A percentile compares a stretch with the other conserved stretches of the same genome.
These are phyloP conservation scores for Thera britannica DNA, from an alignment of 2,888 invertebrate species.

Conservation along the genomic window DNA sequence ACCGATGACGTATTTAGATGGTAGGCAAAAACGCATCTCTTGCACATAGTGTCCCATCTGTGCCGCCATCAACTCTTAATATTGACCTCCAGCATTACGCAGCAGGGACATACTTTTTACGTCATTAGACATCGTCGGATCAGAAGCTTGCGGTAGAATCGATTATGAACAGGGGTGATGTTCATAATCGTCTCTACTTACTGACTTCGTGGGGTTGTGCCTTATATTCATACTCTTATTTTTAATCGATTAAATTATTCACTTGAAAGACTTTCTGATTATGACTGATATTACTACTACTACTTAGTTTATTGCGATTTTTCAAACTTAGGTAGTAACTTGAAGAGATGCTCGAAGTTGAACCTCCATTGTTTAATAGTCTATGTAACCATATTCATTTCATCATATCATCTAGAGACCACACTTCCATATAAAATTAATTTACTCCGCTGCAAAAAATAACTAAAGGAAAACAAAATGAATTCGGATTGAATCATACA, in stretches of 20 bases:
- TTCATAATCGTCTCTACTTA: constrained; percentile 43
- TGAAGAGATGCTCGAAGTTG: no score
- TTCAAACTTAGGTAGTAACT: no score
- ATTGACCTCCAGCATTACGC: constrained; percentile 65
- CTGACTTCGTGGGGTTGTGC: constrained; percentile 45
- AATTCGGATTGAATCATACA: constrained; percentile 46
- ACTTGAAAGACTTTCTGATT: not conserved
- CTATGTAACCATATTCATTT: no score
- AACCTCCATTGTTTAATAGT: no score
- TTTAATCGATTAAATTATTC: constrained; percentile 16
- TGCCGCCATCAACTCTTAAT: constrained; percentile 50
- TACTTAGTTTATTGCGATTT: no score
- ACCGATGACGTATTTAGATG: not conserved
- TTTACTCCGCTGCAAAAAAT: constrained; percentile 16
- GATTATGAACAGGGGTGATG: constrained; percentile 61
- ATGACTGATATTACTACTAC: no score
- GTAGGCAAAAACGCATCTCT: constrained; percentile 5
- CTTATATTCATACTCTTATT: constrained; percentile 15
- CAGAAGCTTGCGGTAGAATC: constrained; percentile 73
- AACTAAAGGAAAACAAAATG: constrained; percentile 29
- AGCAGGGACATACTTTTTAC: constrained; percentile 82
- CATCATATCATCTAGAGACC: not conserved
- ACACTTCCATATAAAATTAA: constrained; percentile 19
- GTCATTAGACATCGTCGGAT: constrained; percentile 81
- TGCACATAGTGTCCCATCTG: constrained; percentile 42